Base-by-base conservation (phyloP, 2,888 invertebrate genomes). In the Neoaliturus tenellus region DNA sequence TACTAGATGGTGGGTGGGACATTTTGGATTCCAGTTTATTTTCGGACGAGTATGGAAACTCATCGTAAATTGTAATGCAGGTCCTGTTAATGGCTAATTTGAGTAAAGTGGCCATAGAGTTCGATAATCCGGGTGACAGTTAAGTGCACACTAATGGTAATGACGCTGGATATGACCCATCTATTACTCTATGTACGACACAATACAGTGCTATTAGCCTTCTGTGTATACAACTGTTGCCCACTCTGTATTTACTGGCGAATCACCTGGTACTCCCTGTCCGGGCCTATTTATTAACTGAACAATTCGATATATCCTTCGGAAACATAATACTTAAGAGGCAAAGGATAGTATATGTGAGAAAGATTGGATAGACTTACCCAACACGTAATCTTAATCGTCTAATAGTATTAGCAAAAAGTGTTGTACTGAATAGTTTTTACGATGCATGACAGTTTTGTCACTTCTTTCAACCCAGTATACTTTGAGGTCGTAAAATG, bases 91-190 rank as follows among this genome's bases (percentile, higher is more conserved):
- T 62, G 62, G 62, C 62, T 62, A 62, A 62, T 62, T 62, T 62
- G 62, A 62, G 62, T 62, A 62, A 62, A 62, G 62, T 62, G 62
- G 62, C 62, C 62, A 62, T 62, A 62, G 62, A 62, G 62, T 62
- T 62, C 62, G 62, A 62, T 62, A 62, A 62, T 62, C 62, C 28
- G 31, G 62, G 12, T 28, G 28, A 28, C 62, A 28, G 62, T 25
- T 25, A 28, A 62, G 62, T 62, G 62, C 62, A 28, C 28, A 62
- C 28, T 62, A 62, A 62, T 62, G 62, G 62, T 62, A 62, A 62
- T 62, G 62, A 62, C 62, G 28, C 62, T 62, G 62, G 62, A 62
- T 62, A 62, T 62, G 62, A 62, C 62, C 62, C 62, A 62, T 62
- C 62, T 31, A 62, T 62, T 62, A 62, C 62, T 62, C 10, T 31